Evolutionary conservation across 2,113 vertebrate genomes (phyloP).

Genomic region (Charadrius vociferus): DNA sequence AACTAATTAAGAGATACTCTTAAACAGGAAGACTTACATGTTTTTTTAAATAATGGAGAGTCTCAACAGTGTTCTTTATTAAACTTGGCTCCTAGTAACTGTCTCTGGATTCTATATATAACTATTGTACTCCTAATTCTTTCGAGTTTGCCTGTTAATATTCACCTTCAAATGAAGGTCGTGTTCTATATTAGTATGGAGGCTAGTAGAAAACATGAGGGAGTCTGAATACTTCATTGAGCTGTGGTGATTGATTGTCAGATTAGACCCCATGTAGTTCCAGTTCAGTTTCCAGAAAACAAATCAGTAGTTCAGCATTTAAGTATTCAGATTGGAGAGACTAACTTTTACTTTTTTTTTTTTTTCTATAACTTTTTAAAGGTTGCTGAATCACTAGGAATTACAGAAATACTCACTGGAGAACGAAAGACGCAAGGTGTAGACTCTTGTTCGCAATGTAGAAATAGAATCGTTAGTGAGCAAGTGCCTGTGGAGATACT

Average conservation of each 20-base stretch:
- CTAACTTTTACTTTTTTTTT: background rate
- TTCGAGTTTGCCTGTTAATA: background rate
- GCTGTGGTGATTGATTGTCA: background rate
- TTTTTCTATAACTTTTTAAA: conserved; percentile 8
- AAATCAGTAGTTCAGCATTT: background rate
- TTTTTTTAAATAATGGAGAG: background rate
- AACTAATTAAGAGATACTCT: background rate
- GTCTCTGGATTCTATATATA: background rate
- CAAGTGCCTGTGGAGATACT: background rate
- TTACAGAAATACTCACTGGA: conserved; percentile 59
- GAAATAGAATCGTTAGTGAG: background rate
- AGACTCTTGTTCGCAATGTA: background rate
- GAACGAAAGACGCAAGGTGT: background rate
- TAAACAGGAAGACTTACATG: background rate
- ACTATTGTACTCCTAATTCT: background rate
- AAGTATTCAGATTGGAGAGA: background rate
- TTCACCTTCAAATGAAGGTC: background rate
- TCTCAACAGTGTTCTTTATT: background rate
- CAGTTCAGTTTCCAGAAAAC: background rate
- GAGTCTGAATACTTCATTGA: background rate
- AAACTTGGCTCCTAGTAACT: background rate
- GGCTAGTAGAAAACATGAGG: background rate
- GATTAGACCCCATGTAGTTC: background rate
- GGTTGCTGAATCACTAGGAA: conserved; percentile 79
- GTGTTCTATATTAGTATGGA: background rate